Evolutionary conservation across 37 sponge, comb jelly and placozoan species (phyloP).

Genomic region (Agelas oroides): DNA sequence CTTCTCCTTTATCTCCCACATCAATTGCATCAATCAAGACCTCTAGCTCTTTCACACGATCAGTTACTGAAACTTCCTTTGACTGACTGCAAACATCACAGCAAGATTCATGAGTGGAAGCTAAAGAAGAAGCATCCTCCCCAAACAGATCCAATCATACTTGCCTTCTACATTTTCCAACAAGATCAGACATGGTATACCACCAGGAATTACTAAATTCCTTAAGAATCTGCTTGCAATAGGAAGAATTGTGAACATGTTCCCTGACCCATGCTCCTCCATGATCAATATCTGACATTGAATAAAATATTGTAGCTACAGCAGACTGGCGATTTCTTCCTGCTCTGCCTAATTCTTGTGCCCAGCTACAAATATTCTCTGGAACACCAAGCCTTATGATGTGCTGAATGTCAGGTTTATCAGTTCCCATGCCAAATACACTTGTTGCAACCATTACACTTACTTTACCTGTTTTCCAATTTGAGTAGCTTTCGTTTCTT

Average conservation of each 20-base stretch:
- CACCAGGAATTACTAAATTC: conserved; percentile 14
- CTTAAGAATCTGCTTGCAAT: not conserved
- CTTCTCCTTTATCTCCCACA: too few species aligned
- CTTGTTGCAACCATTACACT: conserved; percentile 45
- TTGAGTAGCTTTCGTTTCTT: conserved; percentile 25
- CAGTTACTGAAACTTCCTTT: not conserved
- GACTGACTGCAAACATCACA: conserved; percentile 25
- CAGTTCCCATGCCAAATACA: conserved; percentile 45
- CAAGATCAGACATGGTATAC: conserved; percentile 7
- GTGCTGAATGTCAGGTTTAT: conserved; percentile 23
- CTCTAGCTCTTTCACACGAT: too few species aligned
- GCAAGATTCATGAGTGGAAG: not conserved
- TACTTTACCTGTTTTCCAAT: conserved; percentile 30
- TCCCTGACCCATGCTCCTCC: conserved; percentile 7
- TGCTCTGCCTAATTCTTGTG: not conserved
- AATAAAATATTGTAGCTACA: conserved; percentile 12
- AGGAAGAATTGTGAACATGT: not conserved
- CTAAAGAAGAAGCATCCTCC: not conserved
- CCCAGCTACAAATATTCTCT: not conserved
- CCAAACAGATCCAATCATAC: not conserved
- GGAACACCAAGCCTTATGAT: not conserved
- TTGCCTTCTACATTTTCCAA: not conserved
- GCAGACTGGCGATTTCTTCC: conserved; percentile 3
- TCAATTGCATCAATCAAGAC: conserved; percentile 9
- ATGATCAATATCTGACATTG: not conserved